Evolutionary conservation across 1,140 invertebrate genomes (phyloP).

Genomic region (Cecropterus lyciades): DNA sequence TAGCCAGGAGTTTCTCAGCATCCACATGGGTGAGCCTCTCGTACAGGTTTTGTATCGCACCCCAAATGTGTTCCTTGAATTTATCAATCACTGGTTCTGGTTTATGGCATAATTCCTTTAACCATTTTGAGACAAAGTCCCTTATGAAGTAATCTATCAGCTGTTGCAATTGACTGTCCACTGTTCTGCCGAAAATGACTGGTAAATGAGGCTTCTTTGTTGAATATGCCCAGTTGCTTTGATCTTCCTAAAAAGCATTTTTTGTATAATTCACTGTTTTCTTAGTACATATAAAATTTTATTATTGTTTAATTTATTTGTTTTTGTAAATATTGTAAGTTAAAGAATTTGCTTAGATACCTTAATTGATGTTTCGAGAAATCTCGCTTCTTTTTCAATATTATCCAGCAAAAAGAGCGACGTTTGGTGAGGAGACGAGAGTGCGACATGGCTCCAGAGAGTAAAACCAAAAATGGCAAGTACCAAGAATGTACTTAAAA

Average conservation of each 20-base stretch:
- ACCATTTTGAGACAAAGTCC: conserved; percentile 92
- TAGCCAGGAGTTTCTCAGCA: conserved; percentile 92
- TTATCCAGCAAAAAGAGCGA: conserved; percentile 74
- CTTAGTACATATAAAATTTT: no score
- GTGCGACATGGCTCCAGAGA: conserved; percentile 75
- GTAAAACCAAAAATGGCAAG: conserved; percentile 62
- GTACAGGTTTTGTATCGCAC: conserved; percentile 88
- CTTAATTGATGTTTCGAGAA: conserved; percentile 68
- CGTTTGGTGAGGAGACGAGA: conserved; percentile 80
- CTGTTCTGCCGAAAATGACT: conserved; percentile 90
- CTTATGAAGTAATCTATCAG: conserved; percentile 91
- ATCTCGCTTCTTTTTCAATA: conserved; percentile 74
- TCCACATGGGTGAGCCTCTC: conserved; percentile 90
- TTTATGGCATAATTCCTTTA: conserved; percentile 87
- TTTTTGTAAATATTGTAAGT: neutral
- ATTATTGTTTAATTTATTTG: no score
- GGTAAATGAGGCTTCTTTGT: conserved; percentile 85
- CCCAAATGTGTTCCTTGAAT: conserved; percentile 93
- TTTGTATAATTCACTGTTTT: no score
- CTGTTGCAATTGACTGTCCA: conserved; percentile 93
- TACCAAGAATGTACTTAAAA: conserved; percentile 59
- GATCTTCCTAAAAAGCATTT: conserved; percentile 69
- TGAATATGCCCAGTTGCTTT: conserved; percentile 62
- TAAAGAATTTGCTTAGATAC: conserved; percentile 50
- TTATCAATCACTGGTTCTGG: conserved; percentile 86